Evolutionary conservation across 2,888 invertebrate genomes (phyloP).

Genomic region (Junonia oenone): DNA sequence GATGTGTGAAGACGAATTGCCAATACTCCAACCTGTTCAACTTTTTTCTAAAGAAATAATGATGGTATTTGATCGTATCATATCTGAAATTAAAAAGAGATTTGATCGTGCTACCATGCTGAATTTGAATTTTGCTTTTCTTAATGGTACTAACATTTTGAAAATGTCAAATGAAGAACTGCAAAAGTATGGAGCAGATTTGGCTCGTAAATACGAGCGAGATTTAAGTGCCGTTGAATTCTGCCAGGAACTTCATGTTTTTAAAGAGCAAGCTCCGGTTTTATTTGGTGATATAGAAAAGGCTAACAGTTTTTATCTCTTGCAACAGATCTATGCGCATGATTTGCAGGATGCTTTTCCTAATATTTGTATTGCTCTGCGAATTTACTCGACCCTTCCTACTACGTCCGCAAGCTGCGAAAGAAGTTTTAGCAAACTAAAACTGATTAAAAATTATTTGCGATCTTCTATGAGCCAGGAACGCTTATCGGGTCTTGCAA

Average conservation of each 20-base stretch:
- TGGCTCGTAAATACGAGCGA: slow-evolving; percentile 31
- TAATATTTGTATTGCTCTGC: slow-evolving; percentile 25
- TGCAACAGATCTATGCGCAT: slow-evolving; percentile 28
- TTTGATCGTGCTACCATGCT: slow-evolving; percentile 26
- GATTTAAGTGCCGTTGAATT: slow-evolving; percentile 34
- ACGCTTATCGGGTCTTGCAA: slow-evolving; percentile 31
- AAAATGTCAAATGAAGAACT: slow-evolving; percentile 33
- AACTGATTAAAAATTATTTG: slow-evolving; percentile 28
- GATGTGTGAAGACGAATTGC: slow-evolving; percentile 31
- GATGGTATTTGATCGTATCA: slow-evolving; percentile 30
- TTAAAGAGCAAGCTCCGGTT: slow-evolving; percentile 32
- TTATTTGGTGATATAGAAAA: slow-evolving; percentile 27
- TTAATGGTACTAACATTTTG: slow-evolving; percentile 30
- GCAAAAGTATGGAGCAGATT: slow-evolving; percentile 25
- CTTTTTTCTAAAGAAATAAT: slow-evolving; percentile 23
- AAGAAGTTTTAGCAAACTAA: slow-evolving; percentile 35
- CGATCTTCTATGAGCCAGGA: slow-evolving; percentile 30
- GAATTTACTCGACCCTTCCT: slow-evolving; percentile 32
- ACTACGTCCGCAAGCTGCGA: slow-evolving; percentile 33
- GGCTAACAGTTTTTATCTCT: slow-evolving; percentile 8
- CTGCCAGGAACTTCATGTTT: slow-evolving; percentile 32
- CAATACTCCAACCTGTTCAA: slow-evolving; percentile 23
- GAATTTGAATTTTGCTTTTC: slow-evolving; percentile 32
- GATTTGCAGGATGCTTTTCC: slow-evolving; percentile 28
- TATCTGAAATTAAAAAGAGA: slow-evolving; percentile 28